phyloP scores from a whole-genome alignment of 2,113 vertebrate genomes.

The Saccopteryx leptura region DNA sequence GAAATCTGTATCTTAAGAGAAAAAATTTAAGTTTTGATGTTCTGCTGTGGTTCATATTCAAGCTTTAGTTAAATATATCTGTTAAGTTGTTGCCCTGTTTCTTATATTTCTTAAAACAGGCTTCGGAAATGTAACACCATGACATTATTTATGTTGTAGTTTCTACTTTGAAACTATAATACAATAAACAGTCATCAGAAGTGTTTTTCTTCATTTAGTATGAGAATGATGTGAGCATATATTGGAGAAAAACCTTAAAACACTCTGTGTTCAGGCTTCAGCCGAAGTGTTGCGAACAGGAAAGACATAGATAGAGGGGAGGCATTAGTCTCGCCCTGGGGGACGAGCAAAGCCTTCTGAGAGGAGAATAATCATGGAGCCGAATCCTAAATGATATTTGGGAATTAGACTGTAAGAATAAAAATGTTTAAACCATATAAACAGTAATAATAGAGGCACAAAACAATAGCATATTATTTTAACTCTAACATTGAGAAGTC shows the following conservation, averaged over 20 bases:
- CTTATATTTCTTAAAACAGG: background rate
- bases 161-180: conserved; percentile 4
- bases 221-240: background rate
- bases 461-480: background rate
- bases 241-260: background rate
- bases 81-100: background rate
- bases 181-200: background rate
- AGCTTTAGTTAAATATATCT: background rate
- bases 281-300: background rate
- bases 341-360: background rate
- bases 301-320: background rate
- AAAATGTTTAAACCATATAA: background rate
- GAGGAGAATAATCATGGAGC: background rate
- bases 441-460: background rate
- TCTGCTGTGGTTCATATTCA: background rate
- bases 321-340: background rate
- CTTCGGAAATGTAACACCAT: conserved; percentile 3
- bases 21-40: background rate
- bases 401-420: background rate
- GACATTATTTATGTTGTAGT: background rate
- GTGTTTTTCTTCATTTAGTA: background rate
- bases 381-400: background rate
- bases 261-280: background rate
- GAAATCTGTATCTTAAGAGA: background rate
- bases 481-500: background rate